These are phyloP conservation scores for Halcyon chelicuti DNA, from an alignment of 2,797 vertebrate genomes.

Conservation along the genomic window DNA sequence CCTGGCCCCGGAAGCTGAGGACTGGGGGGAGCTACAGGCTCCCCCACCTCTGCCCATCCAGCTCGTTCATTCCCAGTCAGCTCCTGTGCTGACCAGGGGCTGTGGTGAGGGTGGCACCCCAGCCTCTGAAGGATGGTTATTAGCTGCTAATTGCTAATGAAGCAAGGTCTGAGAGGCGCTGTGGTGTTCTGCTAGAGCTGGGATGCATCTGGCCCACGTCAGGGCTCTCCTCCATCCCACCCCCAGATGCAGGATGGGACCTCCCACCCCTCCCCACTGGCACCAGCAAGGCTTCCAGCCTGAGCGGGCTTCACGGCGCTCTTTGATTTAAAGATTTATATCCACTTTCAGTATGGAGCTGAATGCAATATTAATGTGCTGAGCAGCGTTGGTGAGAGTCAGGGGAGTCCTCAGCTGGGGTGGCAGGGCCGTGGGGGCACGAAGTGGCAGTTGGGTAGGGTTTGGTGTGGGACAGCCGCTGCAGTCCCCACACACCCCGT, in stretches of 20 bases:
- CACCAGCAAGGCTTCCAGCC: not conserved
- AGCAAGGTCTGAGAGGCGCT: not conserved
- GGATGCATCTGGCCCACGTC: not conserved
- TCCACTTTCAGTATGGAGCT: not conserved
- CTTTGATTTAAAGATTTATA: constrained; percentile 40
- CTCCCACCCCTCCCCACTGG: not conserved
- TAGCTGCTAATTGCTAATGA: not conserved
- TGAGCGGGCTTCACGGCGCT: rapidly evolving
- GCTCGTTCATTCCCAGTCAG: not conserved
- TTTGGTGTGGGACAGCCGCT: not conserved
- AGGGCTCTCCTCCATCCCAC: not conserved
- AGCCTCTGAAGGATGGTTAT: not conserved
- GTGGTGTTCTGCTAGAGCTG: not conserved
- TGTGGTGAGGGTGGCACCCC: not conserved
- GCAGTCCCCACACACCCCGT: rapidly evolving
- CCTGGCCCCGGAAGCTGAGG: not conserved
- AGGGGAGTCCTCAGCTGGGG: not conserved
- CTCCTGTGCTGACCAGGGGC: not conserved
- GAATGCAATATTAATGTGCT: constrained; percentile 22
- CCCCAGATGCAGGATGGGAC: not conserved
- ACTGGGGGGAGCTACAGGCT: rapidly evolving
- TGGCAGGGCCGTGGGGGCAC: not conserved
- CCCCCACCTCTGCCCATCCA: not conserved
- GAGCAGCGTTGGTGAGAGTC: not conserved
- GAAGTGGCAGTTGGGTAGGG: rapidly evolving